A percentile compares a stretch with the other conserved stretches of the same genome.
These are phyloP conservation scores for Lymantria dispar DNA, from an alignment of 2,888 invertebrate species.

Conservation along the genomic window DNA sequence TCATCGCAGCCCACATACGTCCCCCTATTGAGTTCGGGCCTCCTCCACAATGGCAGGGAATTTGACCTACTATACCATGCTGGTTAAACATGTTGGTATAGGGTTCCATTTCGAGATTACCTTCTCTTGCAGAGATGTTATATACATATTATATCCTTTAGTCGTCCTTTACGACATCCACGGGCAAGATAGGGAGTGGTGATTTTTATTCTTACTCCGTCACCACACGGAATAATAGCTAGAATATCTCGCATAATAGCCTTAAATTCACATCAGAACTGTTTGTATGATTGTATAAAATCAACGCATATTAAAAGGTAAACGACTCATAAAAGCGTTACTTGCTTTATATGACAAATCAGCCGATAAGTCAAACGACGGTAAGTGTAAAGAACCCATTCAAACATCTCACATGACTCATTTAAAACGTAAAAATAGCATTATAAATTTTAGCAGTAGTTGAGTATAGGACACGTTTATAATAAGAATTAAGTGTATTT, in stretches of 20 bases:
- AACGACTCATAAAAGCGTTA: constrained; percentile 56
- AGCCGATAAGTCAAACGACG: constrained; percentile 46
- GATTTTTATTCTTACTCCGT: too few species aligned
- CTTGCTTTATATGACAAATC: constrained; percentile 32
- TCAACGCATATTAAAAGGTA: constrained; percentile 41
- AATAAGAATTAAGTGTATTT: constrained; percentile 79
- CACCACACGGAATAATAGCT: too few species aligned
- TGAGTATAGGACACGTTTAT: constrained; percentile 62
- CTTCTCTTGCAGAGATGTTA: too few species aligned
- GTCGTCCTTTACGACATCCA: too few species aligned
- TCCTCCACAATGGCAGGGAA: too few species aligned
- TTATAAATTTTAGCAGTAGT: constrained; percentile 73
- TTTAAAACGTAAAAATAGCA: constrained; percentile 74
- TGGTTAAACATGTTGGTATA: too few species aligned
- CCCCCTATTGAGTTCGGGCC: too few species aligned
- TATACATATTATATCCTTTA: too few species aligned
- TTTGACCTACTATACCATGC: too few species aligned
- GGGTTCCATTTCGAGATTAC: too few species aligned
- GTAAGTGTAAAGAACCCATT: constrained; percentile 60
- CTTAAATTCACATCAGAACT: neutral
- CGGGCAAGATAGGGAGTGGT: too few species aligned
- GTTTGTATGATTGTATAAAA: constrained; percentile 11
- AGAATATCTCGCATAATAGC: neutral
- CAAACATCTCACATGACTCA: constrained; percentile 69
- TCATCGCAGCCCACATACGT: too few species aligned